Evolutionary conservation across 2,797 vertebrate genomes (phyloP), one percentile per base, ranked within the genome.

Genomic region (Pseudochirops cupreus): DNA sequence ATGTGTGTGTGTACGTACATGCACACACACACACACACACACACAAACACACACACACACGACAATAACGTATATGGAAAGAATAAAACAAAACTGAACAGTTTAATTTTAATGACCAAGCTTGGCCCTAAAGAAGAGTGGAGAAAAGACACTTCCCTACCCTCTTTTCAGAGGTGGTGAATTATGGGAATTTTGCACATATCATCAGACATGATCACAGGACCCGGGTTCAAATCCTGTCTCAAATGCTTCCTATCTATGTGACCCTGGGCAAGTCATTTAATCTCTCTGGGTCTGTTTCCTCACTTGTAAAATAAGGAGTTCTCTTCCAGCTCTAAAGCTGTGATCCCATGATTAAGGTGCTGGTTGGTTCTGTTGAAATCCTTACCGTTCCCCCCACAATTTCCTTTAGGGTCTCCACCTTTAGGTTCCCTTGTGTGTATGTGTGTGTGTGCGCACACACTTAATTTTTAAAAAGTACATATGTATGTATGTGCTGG

Each of bases 251-350:
- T 46, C 74, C 74, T 67, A 67, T 33, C 13, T 82, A 21, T 82
- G n/a, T 46, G n/a, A 82, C n/a, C n/a, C 39, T 82, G 3, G n/a
- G 6, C 9, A 82, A 24, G 39, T 82, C n/a, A 82, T 46, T 26
- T 24, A 82, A 82, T 3, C 93, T 89, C 46, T 95, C 56, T 93
- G 18, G 96, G 74, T 52, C 58, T 94, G 74, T 67, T 16, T 91
- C 54, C 58, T 95, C 39, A 67, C 92, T 94, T 52, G 92, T 87
- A 96, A 97, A 96, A 93, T n/a, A 18, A 94, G 94, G 50, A 54
- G 7, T 46, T 82, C 39, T 46, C 39, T 11, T 82, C 39, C 21
- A 82, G 18, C 74, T 46, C 39, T 26, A 82, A 39, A 39, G 6
- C n/a, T 82, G 18, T 82, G 21, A 82, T 82, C 9, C 18, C 24